These are phyloP conservation scores for Rhinatrema bivittatum DNA, from an alignment of 2,797 vertebrate species.

Conservation along the genomic window DNA sequence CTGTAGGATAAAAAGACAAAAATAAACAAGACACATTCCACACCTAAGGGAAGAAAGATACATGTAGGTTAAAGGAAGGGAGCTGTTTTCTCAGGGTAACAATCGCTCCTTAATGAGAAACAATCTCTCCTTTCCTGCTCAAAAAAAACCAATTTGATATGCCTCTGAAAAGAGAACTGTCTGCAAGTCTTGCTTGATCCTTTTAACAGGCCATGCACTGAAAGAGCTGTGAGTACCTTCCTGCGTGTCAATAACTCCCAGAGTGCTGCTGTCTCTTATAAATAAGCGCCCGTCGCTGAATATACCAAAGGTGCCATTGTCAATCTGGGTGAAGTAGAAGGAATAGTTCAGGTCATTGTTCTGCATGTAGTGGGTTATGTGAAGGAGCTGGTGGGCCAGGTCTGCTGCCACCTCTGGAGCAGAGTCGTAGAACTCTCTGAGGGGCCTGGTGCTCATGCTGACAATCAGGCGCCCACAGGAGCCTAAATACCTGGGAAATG, in stretches of 20 bases:
- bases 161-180: no score
- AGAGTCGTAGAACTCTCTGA: constrained; percentile 44
- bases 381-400: constrained; percentile 64
- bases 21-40: no score
- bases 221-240: constrained; percentile 68
- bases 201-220: no score
- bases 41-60: no score
- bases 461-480: constrained; percentile 66
- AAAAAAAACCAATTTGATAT: no score
- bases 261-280: constrained; percentile 65
- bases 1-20: no score
- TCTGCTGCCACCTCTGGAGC: constrained; percentile 53
- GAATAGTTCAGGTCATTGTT: constrained; percentile 70
- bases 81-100: no score
- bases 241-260: constrained; percentile 71
- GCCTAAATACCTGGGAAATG: constrained; percentile 69
- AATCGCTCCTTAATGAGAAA: no score
- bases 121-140: no score
- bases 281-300: constrained; percentile 65
- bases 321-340: constrained; percentile 64
- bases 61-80: no score
- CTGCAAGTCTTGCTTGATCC: no score
- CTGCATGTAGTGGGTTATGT: constrained; percentile 56
- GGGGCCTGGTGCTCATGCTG: constrained; percentile 51
- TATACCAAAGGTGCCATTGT: constrained; percentile 62